phyloP scores from a whole-genome alignment of 1,140 invertebrate species.

The Zaprionus lachaisei region DNA sequence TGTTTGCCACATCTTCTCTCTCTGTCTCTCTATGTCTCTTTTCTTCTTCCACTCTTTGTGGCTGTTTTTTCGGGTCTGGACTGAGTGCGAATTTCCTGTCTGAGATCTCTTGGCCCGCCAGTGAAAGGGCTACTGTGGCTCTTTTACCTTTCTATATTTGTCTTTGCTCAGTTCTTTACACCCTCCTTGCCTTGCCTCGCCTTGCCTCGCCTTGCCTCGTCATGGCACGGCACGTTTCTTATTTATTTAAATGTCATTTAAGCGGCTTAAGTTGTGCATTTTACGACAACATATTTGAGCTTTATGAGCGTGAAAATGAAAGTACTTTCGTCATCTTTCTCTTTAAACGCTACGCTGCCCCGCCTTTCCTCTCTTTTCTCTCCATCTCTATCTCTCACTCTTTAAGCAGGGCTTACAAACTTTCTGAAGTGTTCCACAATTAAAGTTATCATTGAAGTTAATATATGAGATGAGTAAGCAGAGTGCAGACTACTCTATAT shows the following conservation, averaged over 20 bases:
- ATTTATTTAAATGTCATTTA: constrained; percentile 79
- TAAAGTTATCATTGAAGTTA: constrained; percentile 50
- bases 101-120: constrained; percentile 10
- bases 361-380: constrained; percentile 9
- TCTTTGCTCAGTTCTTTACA: constrained; percentile 40
- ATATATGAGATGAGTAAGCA: constrained; percentile 31
- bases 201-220: background rate
- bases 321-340: constrained; percentile 70
- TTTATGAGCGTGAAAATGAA: constrained; percentile 81
- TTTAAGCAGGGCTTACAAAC: constrained; percentile 47
- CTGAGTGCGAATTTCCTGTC: constrained; percentile 67
- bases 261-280: constrained; percentile 71
- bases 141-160: constrained; percentile 64
- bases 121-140: constrained; percentile 64
- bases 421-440: constrained; percentile 74
- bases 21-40: background rate
- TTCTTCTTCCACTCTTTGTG: constrained; percentile 1
- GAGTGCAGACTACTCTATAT: too few species aligned
- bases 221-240: constrained; percentile 18
- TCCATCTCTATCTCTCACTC: constrained; percentile 31
- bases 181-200: background rate
- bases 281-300: constrained; percentile 66
- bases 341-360: constrained; percentile 8
- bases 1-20: background rate
- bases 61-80: constrained; percentile 30